Evolutionary conservation across 2,113 vertebrate species (phyloP).

Genomic region (Brienomyrus longianalis): DNA sequence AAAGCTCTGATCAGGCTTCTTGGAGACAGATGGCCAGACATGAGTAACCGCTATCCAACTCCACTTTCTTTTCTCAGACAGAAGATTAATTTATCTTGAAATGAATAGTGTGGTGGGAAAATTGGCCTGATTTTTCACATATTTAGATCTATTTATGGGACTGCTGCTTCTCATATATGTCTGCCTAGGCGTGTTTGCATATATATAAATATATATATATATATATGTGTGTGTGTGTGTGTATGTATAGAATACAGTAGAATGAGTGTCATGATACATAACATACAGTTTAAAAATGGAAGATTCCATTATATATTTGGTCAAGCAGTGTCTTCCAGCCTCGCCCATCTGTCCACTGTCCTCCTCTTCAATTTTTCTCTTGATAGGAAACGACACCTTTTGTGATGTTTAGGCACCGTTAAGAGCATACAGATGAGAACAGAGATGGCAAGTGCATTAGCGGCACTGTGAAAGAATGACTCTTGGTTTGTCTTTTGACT

Average conservation of each 20-base stretch:
- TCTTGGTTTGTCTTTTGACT: neutral
- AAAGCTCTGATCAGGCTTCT: neutral
- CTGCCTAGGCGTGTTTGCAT: neutral
- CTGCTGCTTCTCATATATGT: neutral
- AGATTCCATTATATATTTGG: neutral
- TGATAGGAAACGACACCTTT: conserved; percentile 19
- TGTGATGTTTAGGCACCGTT: neutral
- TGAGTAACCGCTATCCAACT: neutral
- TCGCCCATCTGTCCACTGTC: neutral
- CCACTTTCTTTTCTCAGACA: neutral
- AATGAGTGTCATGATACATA: neutral
- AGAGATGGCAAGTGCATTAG: neutral
- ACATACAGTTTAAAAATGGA: neutral
- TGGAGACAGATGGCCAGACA: conserved; percentile 15
- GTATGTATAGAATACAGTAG: neutral
- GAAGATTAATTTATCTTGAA: conserved; percentile 11
- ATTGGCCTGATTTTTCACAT: conserved; percentile 6
- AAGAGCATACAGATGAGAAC: neutral
- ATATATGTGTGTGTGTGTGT: neutral
- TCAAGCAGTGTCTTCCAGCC: neutral
- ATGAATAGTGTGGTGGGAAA: neutral
- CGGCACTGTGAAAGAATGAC: neutral
- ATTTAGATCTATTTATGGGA: conserved; percentile 9
- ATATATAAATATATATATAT: no score
- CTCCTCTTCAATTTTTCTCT: conserved; percentile 3